Evolutionary conservation across 2,797 vertebrate species (phyloP).

Genomic region (Gephyroberyx darwinii): DNA sequence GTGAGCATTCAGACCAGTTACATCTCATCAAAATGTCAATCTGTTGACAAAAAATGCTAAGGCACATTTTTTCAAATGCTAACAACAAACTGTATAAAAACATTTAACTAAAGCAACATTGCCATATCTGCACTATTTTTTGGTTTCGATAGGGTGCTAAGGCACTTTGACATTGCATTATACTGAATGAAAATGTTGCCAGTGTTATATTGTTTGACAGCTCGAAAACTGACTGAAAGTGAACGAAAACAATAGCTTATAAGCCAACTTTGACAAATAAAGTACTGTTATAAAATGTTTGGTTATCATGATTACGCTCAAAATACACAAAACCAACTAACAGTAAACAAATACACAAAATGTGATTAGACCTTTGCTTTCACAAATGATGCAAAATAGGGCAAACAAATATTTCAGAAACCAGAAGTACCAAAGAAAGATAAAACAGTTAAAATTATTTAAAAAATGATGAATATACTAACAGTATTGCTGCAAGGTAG

Average conservation of each 20-base stretch:
- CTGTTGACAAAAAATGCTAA: conserved; percentile 16
- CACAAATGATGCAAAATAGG: conserved; percentile 43
- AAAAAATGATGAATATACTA: conserved; percentile 34
- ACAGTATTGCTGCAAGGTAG: conserved; percentile 30
- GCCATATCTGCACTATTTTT: conserved; percentile 40
- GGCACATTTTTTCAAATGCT: conserved; percentile 22
- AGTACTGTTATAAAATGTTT: neutral
- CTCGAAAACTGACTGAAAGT: conserved; percentile 10
- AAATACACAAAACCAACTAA: conserved; percentile 15
- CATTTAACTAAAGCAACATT: conserved; percentile 28
- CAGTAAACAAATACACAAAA: conserved; percentile 20
- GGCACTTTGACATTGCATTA: conserved; percentile 36
- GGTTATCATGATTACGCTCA: conserved; percentile 16
- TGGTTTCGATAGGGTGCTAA: conserved; percentile 51
- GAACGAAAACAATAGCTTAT: conserved; percentile 15
- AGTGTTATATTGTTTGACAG: conserved; percentile 35
- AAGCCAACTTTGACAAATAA: neutral
- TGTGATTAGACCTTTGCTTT: conserved; percentile 28
- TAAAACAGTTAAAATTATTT: conserved; percentile 19
- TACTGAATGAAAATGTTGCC: conserved; percentile 29
- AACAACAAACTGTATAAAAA: conserved; percentile 40
- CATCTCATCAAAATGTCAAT: conserved; percentile 36
- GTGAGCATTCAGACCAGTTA: conserved; percentile 27
- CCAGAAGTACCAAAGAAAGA: conserved; percentile 38
- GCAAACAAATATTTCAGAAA: conserved; percentile 33